A percentile compares a stretch with the other conserved stretches of the same genome.
These are phyloP conservation scores for Hecatera dysodea DNA, from an alignment of 2,888 invertebrate species.

Conservation along the genomic window DNA sequence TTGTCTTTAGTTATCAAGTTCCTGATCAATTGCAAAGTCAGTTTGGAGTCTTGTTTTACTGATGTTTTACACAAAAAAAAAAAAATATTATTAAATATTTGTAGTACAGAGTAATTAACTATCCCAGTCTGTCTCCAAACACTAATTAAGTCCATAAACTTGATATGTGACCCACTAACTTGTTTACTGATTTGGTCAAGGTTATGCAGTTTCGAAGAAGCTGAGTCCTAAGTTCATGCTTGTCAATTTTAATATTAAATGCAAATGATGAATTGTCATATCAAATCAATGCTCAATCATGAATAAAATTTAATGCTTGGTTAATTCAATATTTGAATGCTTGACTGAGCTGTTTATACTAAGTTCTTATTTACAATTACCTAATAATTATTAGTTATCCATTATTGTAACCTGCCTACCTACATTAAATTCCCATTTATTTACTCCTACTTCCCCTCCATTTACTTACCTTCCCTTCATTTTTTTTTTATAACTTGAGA, in stretches of 20 bases:
- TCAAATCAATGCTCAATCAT: not conserved
- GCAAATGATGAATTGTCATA: slow-evolving; percentile 12
- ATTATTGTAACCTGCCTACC: not conserved
- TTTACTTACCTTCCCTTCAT: too few relatives aligned
- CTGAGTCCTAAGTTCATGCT: slow-evolving; percentile 21
- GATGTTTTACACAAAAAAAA: not conserved
- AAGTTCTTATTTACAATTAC: slow-evolving; percentile 22
- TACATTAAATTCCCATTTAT: not conserved
- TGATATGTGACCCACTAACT: slow-evolving; percentile 28
- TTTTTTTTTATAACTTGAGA: not conserved
- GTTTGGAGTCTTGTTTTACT: not conserved
- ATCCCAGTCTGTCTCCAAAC: not conserved
- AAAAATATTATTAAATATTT: not conserved
- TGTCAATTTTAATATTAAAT: not conserved
- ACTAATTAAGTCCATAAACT: slow-evolving; percentile 12
- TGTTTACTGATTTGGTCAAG: slow-evolving; percentile 37
- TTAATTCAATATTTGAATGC: not conserved
- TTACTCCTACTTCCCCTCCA: not conserved
- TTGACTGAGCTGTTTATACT: not conserved
- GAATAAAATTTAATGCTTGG: slow-evolving; percentile 7
- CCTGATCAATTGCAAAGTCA: not conserved
- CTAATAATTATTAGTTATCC: not conserved
- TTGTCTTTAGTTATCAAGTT: slow-evolving; percentile 22
- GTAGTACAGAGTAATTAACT: not conserved
- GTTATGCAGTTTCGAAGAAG: slow-evolving; percentile 16